Conservation (phyloP, 2,888 invertebrate genomes). For the Drosophila macrospina region DNA sequence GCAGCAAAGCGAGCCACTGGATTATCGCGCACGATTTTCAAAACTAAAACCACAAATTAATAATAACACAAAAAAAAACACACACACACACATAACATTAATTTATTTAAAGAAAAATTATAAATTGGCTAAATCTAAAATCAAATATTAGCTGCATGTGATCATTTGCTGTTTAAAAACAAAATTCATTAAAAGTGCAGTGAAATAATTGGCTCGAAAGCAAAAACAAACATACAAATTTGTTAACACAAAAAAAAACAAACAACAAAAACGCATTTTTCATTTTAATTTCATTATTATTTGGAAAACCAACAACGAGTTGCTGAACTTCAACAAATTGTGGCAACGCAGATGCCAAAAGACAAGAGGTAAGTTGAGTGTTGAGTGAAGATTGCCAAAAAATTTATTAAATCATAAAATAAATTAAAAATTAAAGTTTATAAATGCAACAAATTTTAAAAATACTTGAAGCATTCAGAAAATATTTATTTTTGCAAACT, state of each 20-base stretch:
- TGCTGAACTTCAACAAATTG: constrained; percentile 38
- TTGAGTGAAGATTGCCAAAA: too few species aligned
- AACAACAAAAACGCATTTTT: constrained; percentile 5
- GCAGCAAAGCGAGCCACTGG: constrained; percentile 83
- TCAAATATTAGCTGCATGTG: constrained; percentile 58
- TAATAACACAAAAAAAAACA: constrained; percentile 20
- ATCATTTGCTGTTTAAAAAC: constrained; percentile 38
- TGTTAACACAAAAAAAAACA: too few species aligned
- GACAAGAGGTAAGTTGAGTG: constrained; percentile 49
- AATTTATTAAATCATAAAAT: not conserved
- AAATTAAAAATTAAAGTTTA: not conserved
- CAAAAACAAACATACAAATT: constrained; percentile 8
- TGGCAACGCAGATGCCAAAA: constrained; percentile 28
- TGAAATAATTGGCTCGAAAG: constrained; percentile 42
- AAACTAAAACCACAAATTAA: constrained; percentile 33
- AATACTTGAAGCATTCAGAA: too few species aligned
- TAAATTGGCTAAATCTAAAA: constrained; percentile 64
- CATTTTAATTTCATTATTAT: constrained; percentile 38
- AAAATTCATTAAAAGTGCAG: constrained; percentile 52
- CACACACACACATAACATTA: constrained; percentile 5
- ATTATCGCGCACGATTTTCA: constrained; percentile 83
- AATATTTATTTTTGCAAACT: too few species aligned
- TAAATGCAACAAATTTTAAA: not conserved
- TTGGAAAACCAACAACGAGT: constrained; percentile 9
- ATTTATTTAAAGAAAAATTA: constrained; percentile 39